Conservation (phyloP, 2,888 invertebrate species). For the Pachymerium ferrugineum region DNA sequence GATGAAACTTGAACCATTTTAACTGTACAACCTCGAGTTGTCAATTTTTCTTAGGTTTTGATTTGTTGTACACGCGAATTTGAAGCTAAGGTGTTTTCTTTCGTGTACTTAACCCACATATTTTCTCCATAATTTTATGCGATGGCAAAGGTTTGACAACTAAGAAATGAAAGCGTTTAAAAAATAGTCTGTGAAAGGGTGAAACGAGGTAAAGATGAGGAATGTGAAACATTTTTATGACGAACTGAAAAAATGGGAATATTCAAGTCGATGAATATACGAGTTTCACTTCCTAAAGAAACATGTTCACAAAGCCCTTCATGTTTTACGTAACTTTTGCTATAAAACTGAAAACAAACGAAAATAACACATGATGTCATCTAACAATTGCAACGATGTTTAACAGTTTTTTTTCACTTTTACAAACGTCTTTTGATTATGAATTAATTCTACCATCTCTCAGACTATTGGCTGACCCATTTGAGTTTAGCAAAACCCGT, state of each 20-base stretch:
- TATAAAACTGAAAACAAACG: too few relatives aligned
- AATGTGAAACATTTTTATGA: background rate
- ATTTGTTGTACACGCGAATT: too few relatives aligned
- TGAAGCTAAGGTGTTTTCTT: background rate
- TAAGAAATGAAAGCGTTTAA: background rate
- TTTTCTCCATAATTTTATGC: background rate
- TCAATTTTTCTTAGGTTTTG: background rate
- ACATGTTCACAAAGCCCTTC: too few relatives aligned
- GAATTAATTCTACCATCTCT: background rate
- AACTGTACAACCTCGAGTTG: too few relatives aligned
- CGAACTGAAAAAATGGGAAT: too few relatives aligned
- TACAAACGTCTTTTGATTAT: background rate
- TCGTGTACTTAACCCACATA: conserved; percentile 1
- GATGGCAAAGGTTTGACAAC: background rate
- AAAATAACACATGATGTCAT: too few relatives aligned
- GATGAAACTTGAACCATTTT: too few relatives aligned
- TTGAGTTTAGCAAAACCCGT: background rate
- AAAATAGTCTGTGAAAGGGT: background rate
- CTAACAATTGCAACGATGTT: too few relatives aligned
- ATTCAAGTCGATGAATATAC: too few relatives aligned
- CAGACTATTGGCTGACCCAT: background rate
- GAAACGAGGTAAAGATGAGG: background rate
- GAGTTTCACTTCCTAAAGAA: too few relatives aligned
- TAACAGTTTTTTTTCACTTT: background rate
- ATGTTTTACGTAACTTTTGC: too few relatives aligned